Evolutionary conservation across 1,140 invertebrate genomes (phyloP).

Genomic region (Uloborus diversus): DNA sequence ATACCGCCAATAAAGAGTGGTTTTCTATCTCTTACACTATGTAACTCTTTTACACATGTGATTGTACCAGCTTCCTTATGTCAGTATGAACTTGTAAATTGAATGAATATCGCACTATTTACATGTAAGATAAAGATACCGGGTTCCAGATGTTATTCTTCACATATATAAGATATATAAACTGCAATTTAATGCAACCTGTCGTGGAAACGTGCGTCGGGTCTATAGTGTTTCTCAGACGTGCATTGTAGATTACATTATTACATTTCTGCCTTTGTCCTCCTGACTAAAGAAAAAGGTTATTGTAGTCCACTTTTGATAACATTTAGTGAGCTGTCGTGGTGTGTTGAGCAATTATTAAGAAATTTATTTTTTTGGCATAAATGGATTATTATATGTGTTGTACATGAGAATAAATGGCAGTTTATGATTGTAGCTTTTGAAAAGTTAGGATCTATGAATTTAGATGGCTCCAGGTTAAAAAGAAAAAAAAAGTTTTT

Average conservation of each 20-base stretch:
- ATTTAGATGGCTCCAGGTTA: neutral
- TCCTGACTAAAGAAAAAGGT: neutral
- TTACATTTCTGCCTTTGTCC: neutral
- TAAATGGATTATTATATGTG: constrained; percentile 10
- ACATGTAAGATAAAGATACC: neutral
- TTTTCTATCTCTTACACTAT: too few species aligned
- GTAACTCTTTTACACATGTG: neutral
- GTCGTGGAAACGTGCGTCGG: neutral
- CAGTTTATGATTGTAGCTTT: neutral
- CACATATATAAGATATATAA: neutral
- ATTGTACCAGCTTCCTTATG: neutral
- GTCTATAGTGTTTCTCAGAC: neutral
- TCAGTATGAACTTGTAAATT: neutral
- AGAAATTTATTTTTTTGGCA: constrained; percentile 22
- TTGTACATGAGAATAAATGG: neutral
- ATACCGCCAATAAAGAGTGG: too few species aligned
- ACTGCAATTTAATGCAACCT: neutral
- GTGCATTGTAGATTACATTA: neutral
- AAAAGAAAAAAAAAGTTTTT: too few species aligned
- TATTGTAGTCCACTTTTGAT: constrained; percentile 20
- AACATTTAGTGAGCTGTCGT: constrained; percentile 2
- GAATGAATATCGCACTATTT: neutral
- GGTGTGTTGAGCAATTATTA: constrained; percentile 3
- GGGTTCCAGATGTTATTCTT: too few species aligned
- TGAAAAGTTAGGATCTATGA: neutral